Base-by-base conservation (phyloP, 1,140 invertebrate genomes). In the Cotesia vestalis region DNA sequence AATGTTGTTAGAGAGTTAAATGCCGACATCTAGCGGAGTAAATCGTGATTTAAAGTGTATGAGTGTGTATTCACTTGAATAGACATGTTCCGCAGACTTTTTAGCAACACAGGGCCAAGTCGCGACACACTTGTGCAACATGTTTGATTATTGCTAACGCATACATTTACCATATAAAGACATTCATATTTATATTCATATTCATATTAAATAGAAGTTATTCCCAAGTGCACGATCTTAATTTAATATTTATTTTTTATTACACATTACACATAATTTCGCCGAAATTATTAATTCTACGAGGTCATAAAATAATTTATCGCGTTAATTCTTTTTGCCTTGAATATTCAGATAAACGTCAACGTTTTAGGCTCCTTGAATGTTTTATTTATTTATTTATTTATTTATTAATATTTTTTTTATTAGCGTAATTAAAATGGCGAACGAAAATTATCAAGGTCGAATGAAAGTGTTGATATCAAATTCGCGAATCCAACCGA, bases 391-490 rank as follows among this genome's bases (percentile, higher is more conserved):
- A 35, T 46, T 73, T 55, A 35, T 46, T 73, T 55, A 46, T 46
- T 46, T 46, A 46, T 46, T 46, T 46, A 46, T 46, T 46, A 6
- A 46, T 46, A 46, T 46, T 46, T 9, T 11, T 46, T 46, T 46
- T 46, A 46, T 46, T 46, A 11, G 40, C 35, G 53, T 9, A 34
- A 63, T 36, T 46, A 40, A 36, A 46, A 34, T 36, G 12, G 27
- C 61, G 38, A 36, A 27, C 27, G 1, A 71, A 74, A 72, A 71
- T 73, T 74, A 70, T 75, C 80, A 80, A 81, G 79, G 79, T 72
- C 78, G 74, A 79, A 76, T 71, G 77, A 81, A 79, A 81, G 76
- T 80, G 72, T 38, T 77, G 73, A 74, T 81, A 79, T 79, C 75
- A 60, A 75, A 77, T 71, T 69, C 17, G 68, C 71, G 14, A 61